A percentile compares a stretch with the other conserved stretches of the same genome.
phyloP scores from a whole-genome alignment of 2,113 vertebrate genomes.

The Hemiscyllium ocellatum region DNA sequence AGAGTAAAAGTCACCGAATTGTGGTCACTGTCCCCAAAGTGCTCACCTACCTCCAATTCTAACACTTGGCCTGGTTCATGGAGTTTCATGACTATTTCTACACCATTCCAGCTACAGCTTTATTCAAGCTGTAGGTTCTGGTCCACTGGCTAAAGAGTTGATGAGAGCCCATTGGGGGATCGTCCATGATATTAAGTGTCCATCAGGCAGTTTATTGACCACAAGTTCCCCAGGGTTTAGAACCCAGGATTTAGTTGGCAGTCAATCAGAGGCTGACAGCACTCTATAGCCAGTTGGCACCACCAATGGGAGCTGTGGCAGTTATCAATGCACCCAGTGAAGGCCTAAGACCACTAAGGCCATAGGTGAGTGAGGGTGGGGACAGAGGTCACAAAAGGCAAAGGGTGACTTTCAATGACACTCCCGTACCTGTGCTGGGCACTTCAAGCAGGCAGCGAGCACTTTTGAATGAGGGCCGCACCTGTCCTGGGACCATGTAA shows the following conservation, averaged over 20 bases:
- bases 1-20: too few species aligned
- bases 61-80: too few species aligned
- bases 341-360: background rate
- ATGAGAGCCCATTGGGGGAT: background rate
- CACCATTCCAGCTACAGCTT: background rate
- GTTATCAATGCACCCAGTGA: background rate
- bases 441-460: too few species aligned
- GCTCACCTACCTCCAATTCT: too few species aligned
- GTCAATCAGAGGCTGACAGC: background rate
- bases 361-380: background rate
- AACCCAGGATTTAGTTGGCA: background rate
- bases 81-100: background rate
- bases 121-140: background rate
- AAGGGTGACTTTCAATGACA: too few species aligned
- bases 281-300: background rate
- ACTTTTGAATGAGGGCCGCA: too few species aligned
- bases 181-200: background rate
- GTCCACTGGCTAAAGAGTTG: background rate
- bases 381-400: too few species aligned
- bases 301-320: background rate
- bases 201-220: background rate
- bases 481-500: too few species aligned
- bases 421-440: too few species aligned
- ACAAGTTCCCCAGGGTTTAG: background rate
- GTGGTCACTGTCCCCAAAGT: too few species aligned